Percentiles rank a stretch among this genome's conserved stretches.
These are phyloP conservation scores for Oxytorus armatus DNA, from an alignment of 2,888 invertebrate species.

Conservation along the genomic window DNA sequence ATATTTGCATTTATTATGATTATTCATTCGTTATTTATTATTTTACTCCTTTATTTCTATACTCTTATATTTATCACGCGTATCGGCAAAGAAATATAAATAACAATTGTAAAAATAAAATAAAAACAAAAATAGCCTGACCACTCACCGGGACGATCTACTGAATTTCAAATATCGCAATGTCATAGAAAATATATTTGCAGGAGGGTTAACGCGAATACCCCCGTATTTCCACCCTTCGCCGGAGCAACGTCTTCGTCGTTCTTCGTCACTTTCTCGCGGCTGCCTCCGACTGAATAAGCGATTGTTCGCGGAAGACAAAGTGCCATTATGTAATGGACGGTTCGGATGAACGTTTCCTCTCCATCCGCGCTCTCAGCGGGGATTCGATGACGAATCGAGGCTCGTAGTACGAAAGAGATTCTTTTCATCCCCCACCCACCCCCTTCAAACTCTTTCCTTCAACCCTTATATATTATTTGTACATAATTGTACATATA, in stretches of 20 bases:
- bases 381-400: constrained; percentile 57
- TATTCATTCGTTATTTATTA: background rate
- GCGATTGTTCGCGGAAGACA: constrained; percentile 61
- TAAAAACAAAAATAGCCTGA: background rate
- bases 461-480: constrained; percentile 21
- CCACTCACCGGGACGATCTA: background rate
- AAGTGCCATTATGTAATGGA: constrained; percentile 65
- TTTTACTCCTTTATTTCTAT: background rate
- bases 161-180: background rate
- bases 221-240: constrained; percentile 2
- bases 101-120: no score
- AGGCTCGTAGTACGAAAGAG: constrained; percentile 20
- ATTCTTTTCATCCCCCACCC: no score
- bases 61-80: background rate
- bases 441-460: constrained; percentile 35
- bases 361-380: constrained; percentile 29
- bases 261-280: constrained; percentile 30
- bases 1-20: background rate
- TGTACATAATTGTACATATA: constrained; percentile 1
- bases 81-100: background rate
- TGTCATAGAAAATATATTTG: background rate
- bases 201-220: background rate
- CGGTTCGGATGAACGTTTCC: constrained; percentile 40
- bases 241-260: constrained; percentile 11
- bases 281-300: constrained; percentile 25